Conservation (phyloP, 1,140 invertebrate species). For the Littorina saxatilis region DNA sequence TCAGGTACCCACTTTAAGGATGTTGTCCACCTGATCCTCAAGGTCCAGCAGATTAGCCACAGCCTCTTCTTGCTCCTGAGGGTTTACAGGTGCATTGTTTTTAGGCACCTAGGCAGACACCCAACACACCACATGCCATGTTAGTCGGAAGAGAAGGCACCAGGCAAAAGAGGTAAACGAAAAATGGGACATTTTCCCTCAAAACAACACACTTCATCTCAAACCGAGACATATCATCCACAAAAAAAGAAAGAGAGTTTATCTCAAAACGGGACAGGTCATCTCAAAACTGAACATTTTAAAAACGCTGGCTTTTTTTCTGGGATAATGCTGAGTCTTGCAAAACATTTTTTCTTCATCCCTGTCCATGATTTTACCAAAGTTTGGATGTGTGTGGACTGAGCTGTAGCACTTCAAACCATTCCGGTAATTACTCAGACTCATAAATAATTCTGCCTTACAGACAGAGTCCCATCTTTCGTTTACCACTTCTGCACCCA, state of each 20-base stretch:
- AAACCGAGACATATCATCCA: neutral
- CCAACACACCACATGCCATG: neutral
- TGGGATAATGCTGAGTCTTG: too few relatives aligned
- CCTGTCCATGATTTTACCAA: too few relatives aligned
- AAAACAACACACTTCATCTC: neutral
- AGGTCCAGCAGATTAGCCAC: slow-evolving; percentile 89
- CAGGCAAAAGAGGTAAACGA: neutral
- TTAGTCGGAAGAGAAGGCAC: neutral
- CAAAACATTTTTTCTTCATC: too few relatives aligned
- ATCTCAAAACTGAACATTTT: too few relatives aligned
- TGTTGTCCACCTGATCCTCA: slow-evolving; percentile 92
- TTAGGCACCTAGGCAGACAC: slow-evolving; percentile 51
- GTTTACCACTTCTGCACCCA: neutral
- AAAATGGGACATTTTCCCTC: neutral
- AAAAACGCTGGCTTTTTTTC: too few relatives aligned
- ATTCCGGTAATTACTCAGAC: too few relatives aligned
- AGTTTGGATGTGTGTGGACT: too few relatives aligned
- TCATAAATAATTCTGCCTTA: too few relatives aligned
- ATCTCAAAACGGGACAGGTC: too few relatives aligned
- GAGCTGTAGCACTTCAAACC: too few relatives aligned
- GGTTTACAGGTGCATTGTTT: slow-evolving; percentile 60
- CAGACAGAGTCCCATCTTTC: neutral
- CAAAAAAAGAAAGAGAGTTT: too few relatives aligned
- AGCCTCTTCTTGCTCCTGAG: slow-evolving; percentile 43
- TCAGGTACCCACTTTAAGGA: slow-evolving; percentile 81